A percentile compares a stretch with the other conserved stretches of the same genome.
Evolutionary conservation across 1,140 invertebrate species (phyloP).

Genomic region (Gerris buenoi): DNA sequence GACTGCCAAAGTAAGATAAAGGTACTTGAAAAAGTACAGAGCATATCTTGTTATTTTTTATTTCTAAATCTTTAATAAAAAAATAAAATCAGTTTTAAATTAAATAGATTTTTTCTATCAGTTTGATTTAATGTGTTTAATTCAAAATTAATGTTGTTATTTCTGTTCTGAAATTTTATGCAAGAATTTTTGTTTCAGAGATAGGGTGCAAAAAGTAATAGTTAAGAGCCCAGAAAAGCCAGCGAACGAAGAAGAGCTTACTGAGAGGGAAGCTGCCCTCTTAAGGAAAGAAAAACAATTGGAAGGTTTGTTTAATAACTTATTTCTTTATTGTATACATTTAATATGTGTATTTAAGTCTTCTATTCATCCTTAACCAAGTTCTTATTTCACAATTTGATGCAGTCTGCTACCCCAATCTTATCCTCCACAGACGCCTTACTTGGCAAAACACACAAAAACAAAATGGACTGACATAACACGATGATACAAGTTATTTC

Average conservation of each 20-base stretch:
- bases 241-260: conserved; percentile 7
- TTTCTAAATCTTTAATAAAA: neutral
- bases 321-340: no score
- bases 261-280: conserved; percentile 11
- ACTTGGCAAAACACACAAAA: no score
- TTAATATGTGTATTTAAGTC: no score
- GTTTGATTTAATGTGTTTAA: neutral
- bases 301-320: no score
- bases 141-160: neutral
- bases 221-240: conserved; percentile 5
- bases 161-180: neutral
- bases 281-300: conserved; percentile 15
- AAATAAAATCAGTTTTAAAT: neutral
- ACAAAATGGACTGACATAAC: no score
- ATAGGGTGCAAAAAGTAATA: no score
- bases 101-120: neutral
- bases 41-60: neutral
- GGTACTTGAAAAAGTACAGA: neutral
- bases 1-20: no score
- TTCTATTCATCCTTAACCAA: no score
- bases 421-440: no score
- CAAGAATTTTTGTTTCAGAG: neutral
- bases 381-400: no score
- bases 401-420: no score
- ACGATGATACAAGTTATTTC: no score